These are phyloP conservation scores for Podabrus alpinus DNA, from an alignment of 2,888 invertebrate genomes.

Conservation along the genomic window DNA sequence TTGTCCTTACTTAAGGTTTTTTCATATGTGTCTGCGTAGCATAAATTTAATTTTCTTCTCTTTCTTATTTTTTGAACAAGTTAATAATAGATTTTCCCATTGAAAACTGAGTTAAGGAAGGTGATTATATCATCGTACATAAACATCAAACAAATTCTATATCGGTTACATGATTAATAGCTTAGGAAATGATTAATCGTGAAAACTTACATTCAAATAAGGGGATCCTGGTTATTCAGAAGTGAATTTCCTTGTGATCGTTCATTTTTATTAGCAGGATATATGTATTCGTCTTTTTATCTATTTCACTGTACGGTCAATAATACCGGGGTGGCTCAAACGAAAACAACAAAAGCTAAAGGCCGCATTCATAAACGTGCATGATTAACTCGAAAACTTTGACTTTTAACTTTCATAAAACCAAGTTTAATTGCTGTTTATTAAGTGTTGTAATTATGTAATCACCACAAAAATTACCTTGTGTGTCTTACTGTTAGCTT, in stretches of 20 bases:
- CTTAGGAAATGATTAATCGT: not conserved
- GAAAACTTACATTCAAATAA: conserved; percentile 1
- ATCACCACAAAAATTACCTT: not conserved
- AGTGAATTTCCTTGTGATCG: not conserved
- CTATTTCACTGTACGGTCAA: not conserved
- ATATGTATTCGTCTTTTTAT: not conserved
- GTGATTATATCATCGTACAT: not conserved
- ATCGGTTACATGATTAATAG: conserved; percentile 3
- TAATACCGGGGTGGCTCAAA: not conserved
- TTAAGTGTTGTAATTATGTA: not conserved
- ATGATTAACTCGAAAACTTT: not conserved
- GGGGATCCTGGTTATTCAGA: not conserved
- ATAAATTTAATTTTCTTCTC: not conserved
- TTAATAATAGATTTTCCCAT: not conserved
- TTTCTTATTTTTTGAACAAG: not conserved
- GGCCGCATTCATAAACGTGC: not conserved
- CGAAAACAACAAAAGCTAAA: not conserved
- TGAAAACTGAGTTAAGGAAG: not conserved
- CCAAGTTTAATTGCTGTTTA: not conserved
- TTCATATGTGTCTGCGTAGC: not conserved
- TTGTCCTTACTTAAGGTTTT: not conserved
- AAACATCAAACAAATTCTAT: not conserved
- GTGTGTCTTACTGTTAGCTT: not conserved
- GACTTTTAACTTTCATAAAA: not conserved
- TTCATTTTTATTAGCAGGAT: not conserved